Conservation (phyloP, 64 coral and sea anemone genomes). For the Stichodactyla mertensii region DNA sequence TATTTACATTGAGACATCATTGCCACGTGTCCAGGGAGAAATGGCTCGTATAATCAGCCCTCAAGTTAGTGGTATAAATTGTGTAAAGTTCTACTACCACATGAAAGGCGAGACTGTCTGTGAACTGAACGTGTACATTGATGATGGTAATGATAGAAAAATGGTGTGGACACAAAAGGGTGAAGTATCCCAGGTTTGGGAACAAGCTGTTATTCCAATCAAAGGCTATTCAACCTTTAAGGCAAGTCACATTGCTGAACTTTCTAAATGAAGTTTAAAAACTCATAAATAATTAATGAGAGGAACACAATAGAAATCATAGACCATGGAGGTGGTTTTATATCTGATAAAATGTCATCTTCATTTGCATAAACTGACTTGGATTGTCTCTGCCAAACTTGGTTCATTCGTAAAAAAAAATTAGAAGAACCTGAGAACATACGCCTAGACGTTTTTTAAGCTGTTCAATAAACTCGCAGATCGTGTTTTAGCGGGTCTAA, state of each 20-base stretch:
- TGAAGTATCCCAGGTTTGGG: background rate
- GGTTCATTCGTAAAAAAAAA: too few species aligned
- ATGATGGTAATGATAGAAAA: background rate
- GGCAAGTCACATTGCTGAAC: background rate
- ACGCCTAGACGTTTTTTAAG: too few species aligned
- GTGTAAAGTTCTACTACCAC: constrained; percentile 40
- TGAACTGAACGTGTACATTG: constrained; percentile 9
- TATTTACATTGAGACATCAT: constrained; percentile 45
- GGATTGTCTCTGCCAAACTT: too few species aligned
- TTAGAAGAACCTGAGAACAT: too few species aligned
- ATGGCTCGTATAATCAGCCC: constrained; percentile 6
- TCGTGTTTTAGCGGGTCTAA: too few species aligned
- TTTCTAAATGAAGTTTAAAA: too few species aligned
- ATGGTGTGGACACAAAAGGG: background rate
- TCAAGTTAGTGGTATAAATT: background rate
- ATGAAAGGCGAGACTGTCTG: constrained; percentile 39
- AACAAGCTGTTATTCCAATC: background rate
- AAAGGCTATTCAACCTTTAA: background rate
- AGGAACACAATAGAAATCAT: too few species aligned
- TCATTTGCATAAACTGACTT: too few species aligned
- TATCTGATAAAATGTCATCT: too few species aligned
- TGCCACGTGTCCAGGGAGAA: constrained; percentile 27
- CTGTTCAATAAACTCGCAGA: too few species aligned
- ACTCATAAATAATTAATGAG: too few species aligned
- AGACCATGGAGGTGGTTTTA: too few species aligned